phyloP scores from a whole-genome alignment of 2,113 vertebrate species.

The Emydura subglobosa region DNA sequence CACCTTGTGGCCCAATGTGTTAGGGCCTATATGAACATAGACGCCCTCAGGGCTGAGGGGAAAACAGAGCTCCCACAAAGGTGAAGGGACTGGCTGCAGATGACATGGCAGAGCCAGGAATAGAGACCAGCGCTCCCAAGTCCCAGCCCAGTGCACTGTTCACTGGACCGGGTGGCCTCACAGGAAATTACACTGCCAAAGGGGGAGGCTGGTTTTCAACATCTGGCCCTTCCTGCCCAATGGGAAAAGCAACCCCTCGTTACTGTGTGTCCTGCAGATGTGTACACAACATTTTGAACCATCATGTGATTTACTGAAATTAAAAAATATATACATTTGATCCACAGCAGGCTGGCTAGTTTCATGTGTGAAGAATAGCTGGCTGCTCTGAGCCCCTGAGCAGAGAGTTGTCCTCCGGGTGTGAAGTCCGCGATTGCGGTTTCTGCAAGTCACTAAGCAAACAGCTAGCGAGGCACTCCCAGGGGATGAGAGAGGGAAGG shows the following conservation, averaged over 20 bases:
- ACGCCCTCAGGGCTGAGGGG: rapidly evolving
- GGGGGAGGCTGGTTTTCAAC: neutral
- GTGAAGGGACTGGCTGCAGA: neutral
- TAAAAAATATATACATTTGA: neutral
- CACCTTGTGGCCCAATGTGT: neutral
- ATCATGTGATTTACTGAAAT: neutral
- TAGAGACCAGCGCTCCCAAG: neutral
- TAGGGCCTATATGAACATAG: neutral
- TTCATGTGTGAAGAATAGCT: neutral
- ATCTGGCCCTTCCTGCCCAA: rapidly evolving
- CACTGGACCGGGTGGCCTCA: neutral
- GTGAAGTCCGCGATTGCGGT: conserved; percentile 24
- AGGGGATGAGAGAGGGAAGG: neutral
- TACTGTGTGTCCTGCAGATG: neutral
- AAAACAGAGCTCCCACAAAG: neutral
- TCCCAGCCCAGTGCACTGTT: neutral
- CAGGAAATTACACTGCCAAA: neutral
- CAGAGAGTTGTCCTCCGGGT: conserved; percentile 51
- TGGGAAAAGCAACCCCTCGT: neutral
- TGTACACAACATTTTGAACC: neutral
- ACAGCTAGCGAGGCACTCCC: conserved; percentile 64
- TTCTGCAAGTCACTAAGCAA: conserved; percentile 65
- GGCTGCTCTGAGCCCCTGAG: conserved; percentile 46
- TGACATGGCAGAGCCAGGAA: neutral
- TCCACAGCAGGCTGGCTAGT: conserved; percentile 16